Base-by-base conservation (phyloP, 2,888 invertebrate species). In the Diarsia mendica region DNA sequence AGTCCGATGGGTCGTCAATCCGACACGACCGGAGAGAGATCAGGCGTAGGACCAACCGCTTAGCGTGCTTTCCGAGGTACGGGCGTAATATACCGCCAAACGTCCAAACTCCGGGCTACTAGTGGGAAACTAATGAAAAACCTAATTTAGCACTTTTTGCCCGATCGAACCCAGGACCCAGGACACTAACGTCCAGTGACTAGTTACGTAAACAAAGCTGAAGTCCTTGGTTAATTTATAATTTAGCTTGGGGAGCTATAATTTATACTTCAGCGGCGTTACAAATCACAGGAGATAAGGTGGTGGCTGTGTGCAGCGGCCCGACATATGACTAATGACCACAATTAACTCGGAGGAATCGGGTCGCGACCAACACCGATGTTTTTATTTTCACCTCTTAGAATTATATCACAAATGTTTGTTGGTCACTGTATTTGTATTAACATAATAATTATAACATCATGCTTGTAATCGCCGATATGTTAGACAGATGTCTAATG, bases 231-330 rank as follows among this genome's bases (percentile, higher is more conserved):
- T 89, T 89, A 91, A 91, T 91, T 90, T 91, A 91, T 91, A 90
- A 90, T 90, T 89, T 88, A 88, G 87, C 85, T 86, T 51, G 71
- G 85, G 87, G 86, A 89, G 88, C 89, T 90, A 90, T 92, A 92
- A 92, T 93, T 92, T 93, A 93, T 92, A 93, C 93, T 94, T 93
- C 90, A 90, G 91, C 88, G 87, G 91, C 87, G 92, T 92, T 92
- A 94, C 95, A 95, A 95, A 95, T 95, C 94, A 95, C 91, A 85
- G 85, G 87, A 93, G 95, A 95, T 95, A 95, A 94, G 92, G 88
- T 87, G 88, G 88, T 88, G 85, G 88, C 87, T 89, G 88, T 87
- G 89, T 87, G 89, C 91, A 90, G 86, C 90, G 90, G 89, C 90
- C 89, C 92, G 89, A 88, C 89, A 88, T 92, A 92, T 95, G 94